A percentile compares a stretch with the other conserved stretches of the same genome.
phyloP scores from a whole-genome alignment of 2,797 vertebrate genomes.

The Onychomys arenicola region DNA sequence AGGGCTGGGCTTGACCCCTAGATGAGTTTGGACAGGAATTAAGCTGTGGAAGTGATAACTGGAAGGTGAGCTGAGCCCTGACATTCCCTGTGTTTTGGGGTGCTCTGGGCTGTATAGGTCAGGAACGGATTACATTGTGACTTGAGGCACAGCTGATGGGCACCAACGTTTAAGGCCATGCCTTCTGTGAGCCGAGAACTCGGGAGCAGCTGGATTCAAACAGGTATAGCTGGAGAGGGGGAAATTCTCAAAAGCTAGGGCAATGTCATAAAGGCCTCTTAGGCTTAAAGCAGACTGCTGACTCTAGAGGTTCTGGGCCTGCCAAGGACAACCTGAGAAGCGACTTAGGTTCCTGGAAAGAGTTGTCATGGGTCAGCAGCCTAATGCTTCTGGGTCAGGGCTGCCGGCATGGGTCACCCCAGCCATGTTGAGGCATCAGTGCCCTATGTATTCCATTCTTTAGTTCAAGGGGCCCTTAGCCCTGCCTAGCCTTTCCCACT shows the following conservation, averaged over 20 bases:
- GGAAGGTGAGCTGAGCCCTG: background rate
- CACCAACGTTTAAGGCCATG: background rate
- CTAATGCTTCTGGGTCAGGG: background rate
- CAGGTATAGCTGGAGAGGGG: background rate
- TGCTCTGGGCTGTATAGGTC: background rate
- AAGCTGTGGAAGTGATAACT: background rate
- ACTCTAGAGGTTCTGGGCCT: background rate
- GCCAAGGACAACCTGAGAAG: background rate
- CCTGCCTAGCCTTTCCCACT: background rate
- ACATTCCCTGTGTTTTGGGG: fast-evolving
- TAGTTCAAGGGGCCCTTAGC: background rate
- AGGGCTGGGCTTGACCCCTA: too few species aligned
- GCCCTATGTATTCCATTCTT: background rate
- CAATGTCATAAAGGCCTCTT: background rate
- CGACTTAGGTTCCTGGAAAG: background rate
- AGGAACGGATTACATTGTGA: background rate
- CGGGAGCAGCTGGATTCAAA: background rate
- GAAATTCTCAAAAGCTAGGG: background rate
- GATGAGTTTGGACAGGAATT: background rate
- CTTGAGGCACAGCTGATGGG: background rate
- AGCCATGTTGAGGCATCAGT: too few species aligned
- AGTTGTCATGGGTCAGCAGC: background rate
- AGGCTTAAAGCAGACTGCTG: background rate
- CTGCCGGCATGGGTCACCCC: background rate
- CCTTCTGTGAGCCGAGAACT: background rate